Evolutionary conservation across 2,888 invertebrate genomes (phyloP), one percentile per base, ranked within the genome.

Genomic region (Habrosyne pyritoides): DNA sequence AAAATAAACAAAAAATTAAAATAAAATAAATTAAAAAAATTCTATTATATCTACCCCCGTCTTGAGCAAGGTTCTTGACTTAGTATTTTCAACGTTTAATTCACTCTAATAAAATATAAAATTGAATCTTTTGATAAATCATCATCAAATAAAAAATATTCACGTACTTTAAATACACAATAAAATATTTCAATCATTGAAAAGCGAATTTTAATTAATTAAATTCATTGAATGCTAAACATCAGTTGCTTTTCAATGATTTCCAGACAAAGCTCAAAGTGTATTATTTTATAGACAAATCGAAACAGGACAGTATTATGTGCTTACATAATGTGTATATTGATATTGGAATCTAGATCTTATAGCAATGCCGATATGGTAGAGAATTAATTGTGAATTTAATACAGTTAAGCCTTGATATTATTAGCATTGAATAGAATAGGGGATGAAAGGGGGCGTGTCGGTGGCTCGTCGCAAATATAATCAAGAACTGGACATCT

Each of bases 251-350:
- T 86, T 83, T 82, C 86, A 88, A 85, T 87, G 85, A 86, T 75
- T 83, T 66, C 64, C 89, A 85, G 86, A 91, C 91, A 91, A 91
- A 89, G 89, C 86, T 80, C 86, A 89, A 90, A 91, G 89, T 90
- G 89, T 91, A 91, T 92, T 91, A 92, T 91, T 91, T 91, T 87
- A 91, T 91, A 86, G 86, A 87, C 86, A 88, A 89, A 86, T 85
- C 86, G 75, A 84, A 84, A 85, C 81, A 77, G 67, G 74, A 75
- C 74, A 63, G 68, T 69, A 71, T 77, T 79, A 79, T 78, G 73
- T 80, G 76, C 79, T 81, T 81, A 84, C 74, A 78, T 79, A 79
- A 75, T 72, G 62, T 64, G 62, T 47, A 52, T 33, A 18, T 21
- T 14, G 18, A 7, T 55, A 57, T 30, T 18, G 18, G n/a, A 60